phyloP scores from a whole-genome alignment of 1,140 invertebrate species.

The Rhizoglyphus robini region DNA sequence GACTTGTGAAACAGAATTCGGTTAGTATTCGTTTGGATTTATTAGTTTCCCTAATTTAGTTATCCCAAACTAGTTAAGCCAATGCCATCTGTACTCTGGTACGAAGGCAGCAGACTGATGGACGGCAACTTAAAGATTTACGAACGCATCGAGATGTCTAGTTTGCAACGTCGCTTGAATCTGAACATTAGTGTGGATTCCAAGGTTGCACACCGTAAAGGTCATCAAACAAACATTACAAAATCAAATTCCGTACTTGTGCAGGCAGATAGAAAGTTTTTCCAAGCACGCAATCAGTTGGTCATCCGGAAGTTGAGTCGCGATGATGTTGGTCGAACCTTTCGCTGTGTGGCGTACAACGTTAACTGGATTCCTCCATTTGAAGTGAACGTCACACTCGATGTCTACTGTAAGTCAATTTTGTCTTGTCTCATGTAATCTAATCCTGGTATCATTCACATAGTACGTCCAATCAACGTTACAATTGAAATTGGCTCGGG shows the following conservation, averaged over 20 bases:
- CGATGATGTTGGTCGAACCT: background rate
- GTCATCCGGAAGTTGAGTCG: background rate
- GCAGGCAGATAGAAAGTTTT: too few relatives aligned
- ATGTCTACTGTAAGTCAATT: background rate
- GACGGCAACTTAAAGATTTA: background rate
- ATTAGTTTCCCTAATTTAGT: too few relatives aligned
- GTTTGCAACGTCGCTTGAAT: too few relatives aligned
- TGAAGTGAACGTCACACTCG: background rate
- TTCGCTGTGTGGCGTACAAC: background rate
- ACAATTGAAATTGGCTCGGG: background rate
- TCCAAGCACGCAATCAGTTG: too few relatives aligned
- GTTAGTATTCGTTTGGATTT: too few relatives aligned
- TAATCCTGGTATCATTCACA: background rate
- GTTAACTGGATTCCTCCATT: background rate
- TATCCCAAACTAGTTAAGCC: background rate
- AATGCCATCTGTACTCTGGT: background rate
- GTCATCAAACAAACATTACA: too few relatives aligned
- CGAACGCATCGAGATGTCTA: too few relatives aligned
- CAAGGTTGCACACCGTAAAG: too few relatives aligned
- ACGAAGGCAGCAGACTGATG: background rate
- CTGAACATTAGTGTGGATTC: too few relatives aligned
- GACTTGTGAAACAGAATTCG: too few relatives aligned
- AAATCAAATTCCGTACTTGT: too few relatives aligned
- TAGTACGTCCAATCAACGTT: background rate
- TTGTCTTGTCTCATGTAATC: background rate